Base-by-base conservation (phyloP, 1,140 invertebrate genomes). In the Harpegnathos saltator region DNA sequence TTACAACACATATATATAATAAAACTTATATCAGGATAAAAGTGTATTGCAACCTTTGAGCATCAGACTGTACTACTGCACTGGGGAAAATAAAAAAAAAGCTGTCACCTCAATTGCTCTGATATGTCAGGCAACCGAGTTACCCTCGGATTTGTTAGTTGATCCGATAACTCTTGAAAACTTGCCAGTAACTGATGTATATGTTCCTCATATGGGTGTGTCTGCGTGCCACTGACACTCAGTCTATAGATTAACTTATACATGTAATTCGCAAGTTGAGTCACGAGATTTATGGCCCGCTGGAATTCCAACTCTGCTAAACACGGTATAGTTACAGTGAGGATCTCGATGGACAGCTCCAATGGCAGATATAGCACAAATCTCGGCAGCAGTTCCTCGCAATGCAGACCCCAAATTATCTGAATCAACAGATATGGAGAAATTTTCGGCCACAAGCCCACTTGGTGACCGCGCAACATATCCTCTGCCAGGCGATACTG, bases 371-470 rank as follows among this genome's bases (percentile, higher is more conserved):
- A 82, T 0, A 91, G 48, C 1, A 94, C 61, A 0, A 90, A 92
- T 83, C 92, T 90, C 1, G 85, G 73, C 9, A 94, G 59, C 29
- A 94, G 74, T 3, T 90, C 77, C 1, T 94, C 93, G n/a, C 89
- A 94, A 1, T 89, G 71, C 0, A 94, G 61, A 5, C 54, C 59
- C 90, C 91, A 94, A 0, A 93, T 14, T 66, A 94, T 90, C 88
- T 93, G 91, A 26, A 92, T 72, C 14, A 94, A 85, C 1, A 94
- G 69, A 71, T 92, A 94, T 0, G 91, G 90, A 94, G 33, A n/a
- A 92, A 73, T n/a, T n/a, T n/a, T n/a, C n/a, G 93, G 91, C 71
- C 91, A 93, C 63, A 92, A 91, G 33, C 92, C 90, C 0, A 93
- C 91, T 12, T 94, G 82, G 72, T 93, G 90, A 24, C 89, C 91